Evolutionary conservation across 1,140 invertebrate genomes (phyloP).

Genomic region (Trichomalopsis sarcophagae): DNA sequence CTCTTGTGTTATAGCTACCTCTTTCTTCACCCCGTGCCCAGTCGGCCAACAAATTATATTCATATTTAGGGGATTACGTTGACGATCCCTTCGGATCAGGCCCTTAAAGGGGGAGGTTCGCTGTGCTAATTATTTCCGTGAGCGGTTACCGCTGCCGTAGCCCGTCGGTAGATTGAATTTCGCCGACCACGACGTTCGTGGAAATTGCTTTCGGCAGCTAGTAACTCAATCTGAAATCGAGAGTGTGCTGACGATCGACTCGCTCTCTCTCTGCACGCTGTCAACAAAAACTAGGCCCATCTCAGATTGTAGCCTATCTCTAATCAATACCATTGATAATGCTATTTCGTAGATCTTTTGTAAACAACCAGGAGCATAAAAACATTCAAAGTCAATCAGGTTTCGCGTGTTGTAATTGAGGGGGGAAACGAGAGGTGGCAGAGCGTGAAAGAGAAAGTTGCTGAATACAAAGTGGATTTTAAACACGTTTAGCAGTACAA

Average conservation of each 20-base stretch:
- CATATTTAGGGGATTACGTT: conserved; percentile 71
- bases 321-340: no score
- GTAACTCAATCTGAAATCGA: conserved; percentile 36
- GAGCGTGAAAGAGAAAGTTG: not conserved
- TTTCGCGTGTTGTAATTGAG: not conserved
- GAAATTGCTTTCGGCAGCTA: conserved; percentile 58
- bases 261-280: not conserved
- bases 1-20: conserved; percentile 21
- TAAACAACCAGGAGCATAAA: no score
- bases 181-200: conserved; percentile 54
- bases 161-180: conserved; percentile 69
- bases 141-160: conserved; percentile 18
- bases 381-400: not conserved
- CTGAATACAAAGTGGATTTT: conserved; percentile 9
- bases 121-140: conserved; percentile 70
- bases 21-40: conserved; percentile 37
- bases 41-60: conserved; percentile 70
- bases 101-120: conserved; percentile 66
- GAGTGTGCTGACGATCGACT: not conserved
- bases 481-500: conserved; percentile 17
- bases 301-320: no score
- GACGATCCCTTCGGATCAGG: conserved; percentile 68
- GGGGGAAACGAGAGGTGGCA: not conserved
- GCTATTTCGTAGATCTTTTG: no score
- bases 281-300: not conserved